Evolutionary conservation across 2,797 vertebrate species (phyloP), one percentile per base, ranked within the genome.

Genomic region (Borostomias antarcticus): DNA sequence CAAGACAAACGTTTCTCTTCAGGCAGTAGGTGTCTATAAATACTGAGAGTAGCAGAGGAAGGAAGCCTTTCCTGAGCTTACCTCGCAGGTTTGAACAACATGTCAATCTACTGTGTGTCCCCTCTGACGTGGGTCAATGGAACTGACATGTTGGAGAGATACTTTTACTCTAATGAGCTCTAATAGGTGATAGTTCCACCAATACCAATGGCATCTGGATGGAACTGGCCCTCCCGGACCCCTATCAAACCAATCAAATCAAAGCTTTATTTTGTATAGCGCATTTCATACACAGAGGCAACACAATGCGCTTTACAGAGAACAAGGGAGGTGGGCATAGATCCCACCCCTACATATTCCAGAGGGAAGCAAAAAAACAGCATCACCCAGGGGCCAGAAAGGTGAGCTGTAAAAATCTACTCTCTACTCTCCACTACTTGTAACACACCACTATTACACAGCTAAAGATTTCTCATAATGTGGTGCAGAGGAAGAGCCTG

Each of bases 1-100:
- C 26, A 70, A 79, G 82, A 83, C 79, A 82, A 85, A 86, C 53
- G 48, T 43, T 45, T 25, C 58, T 59, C 58, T 59, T 59, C 23
- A 43, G 17, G 58, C 23, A 45, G 15, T 15, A n/a, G 40, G 37
- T 35, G 35, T 43, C 37, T 59, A 59, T 43, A 59, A 59, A 59
- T 59, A 59, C 23, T 17, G 37, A 13, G 37, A 11, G 23, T 59
- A 17, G 37, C 25, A 43, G 23, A 59, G 58, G 58, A 59, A 59
- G 53, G 26, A 23, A 54, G 11, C 13, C 29, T 65, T 40, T 25
- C 48, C 51, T 40, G 26, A 32, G 23, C 17, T 45, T 40, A 45
- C 48, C 47, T 32, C 30, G 32, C 40, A 63, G 61, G 28, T 63
- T 21, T 50, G 45, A 63, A 52, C 21, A 35, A 63, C 58, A 59